A percentile compares a stretch with the other conserved stretches of the same genome.
These are phyloP conservation scores for Chrysolina americana DNA, from an alignment of 2,888 invertebrate species.

Conservation along the genomic window DNA sequence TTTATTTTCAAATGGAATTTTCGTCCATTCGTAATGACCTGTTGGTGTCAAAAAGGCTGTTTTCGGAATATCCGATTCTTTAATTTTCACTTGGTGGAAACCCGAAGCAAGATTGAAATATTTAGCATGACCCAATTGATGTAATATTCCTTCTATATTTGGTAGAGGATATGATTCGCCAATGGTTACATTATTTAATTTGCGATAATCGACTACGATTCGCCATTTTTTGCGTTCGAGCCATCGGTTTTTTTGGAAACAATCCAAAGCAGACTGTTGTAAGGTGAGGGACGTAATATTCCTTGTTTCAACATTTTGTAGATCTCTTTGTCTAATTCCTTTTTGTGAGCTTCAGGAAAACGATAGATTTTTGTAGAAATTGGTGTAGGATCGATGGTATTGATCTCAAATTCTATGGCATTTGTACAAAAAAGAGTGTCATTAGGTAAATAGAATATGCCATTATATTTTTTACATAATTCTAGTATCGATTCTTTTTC, in stretches of 20 bases:
- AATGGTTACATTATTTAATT: neutral
- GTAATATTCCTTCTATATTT: neutral
- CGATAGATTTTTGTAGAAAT: no score
- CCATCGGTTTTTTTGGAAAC: neutral
- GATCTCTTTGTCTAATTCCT: neutral
- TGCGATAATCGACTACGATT: no score
- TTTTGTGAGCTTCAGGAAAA: no score
- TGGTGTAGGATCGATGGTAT: neutral
- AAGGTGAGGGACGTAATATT: neutral
- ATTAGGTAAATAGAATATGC: conserved; percentile 22
- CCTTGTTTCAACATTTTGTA: conserved; percentile 10
- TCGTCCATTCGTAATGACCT: no score
- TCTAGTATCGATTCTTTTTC: conserved; percentile 9
- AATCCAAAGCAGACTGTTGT: conserved; percentile 5
- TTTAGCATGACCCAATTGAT: neutral
- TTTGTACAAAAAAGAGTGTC: conserved; percentile 4
- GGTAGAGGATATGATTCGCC: neutral
- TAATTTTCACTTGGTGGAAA: no score
- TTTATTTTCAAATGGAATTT: no score
- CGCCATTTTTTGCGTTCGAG: no score
- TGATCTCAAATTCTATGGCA: conserved; percentile 5
- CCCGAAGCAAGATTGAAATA: no score
- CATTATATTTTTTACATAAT: conserved; percentile 6
- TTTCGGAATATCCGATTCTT: no score
- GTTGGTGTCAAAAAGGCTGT: no score